A percentile compares a stretch with the other conserved stretches of the same genome.
phyloP scores from a whole-genome alignment of 2,888 invertebrate genomes.

The Phorcus lineatus region DNA sequence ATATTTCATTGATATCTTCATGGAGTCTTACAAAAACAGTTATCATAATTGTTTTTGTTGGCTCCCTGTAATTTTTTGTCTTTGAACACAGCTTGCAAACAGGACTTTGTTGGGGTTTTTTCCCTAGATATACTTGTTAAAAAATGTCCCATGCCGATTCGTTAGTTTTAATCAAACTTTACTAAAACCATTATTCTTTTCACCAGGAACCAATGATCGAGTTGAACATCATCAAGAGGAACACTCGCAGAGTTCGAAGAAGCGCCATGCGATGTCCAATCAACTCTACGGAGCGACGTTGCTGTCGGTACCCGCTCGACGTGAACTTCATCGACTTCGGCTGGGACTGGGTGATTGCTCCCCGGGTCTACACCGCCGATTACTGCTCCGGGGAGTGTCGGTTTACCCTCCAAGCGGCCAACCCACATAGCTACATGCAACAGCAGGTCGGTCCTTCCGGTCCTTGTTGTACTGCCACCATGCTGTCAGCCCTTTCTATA shows the following conservation, averaged over 20 bases:
- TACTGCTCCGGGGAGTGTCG: conserved; percentile 97
- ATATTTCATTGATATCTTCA: too few relatives aligned
- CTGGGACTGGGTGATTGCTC: conserved; percentile 98
- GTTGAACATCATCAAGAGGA: conserved; percentile 48
- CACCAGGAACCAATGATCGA: conserved; percentile 65
- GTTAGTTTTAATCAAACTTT: too few relatives aligned
- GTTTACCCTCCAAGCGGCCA: conserved; percentile 88
- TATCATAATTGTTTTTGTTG: too few relatives aligned
- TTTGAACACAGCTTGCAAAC: too few relatives aligned
- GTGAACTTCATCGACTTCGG: conserved; percentile 96
- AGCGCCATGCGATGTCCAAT: conserved; percentile 90
- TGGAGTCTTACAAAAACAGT: too few relatives aligned
- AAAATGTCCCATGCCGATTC: too few relatives aligned
- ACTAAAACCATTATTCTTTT: conserved; percentile 20
- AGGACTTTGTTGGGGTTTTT: too few relatives aligned
- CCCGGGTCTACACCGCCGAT: conserved; percentile 94
- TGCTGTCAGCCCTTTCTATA: conserved; percentile 88
- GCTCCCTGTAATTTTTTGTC: too few relatives aligned
- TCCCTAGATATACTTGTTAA: too few relatives aligned
- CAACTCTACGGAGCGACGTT: conserved; percentile 86
- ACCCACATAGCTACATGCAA: conserved; percentile 91
- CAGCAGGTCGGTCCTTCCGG: conserved; percentile 80
- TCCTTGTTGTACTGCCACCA: conserved; percentile 94
- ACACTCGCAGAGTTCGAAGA: conserved; percentile 81
- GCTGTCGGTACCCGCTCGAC: conserved; percentile 94